Evolutionary conservation across 2,888 invertebrate genomes (phyloP), one percentile per base, ranked within the genome.

Genomic region (Actias luna): DNA sequence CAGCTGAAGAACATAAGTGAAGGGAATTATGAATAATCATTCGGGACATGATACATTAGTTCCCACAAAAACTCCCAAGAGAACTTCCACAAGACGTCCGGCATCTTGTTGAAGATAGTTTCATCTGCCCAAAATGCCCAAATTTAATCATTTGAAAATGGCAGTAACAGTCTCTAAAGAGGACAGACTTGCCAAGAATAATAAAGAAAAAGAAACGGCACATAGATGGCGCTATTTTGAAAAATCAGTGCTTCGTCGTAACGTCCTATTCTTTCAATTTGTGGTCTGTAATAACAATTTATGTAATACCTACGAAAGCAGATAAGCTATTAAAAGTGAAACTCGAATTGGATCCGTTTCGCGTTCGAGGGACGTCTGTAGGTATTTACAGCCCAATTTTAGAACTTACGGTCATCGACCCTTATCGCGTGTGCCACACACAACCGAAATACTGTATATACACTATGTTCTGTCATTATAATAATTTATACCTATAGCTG

Each of bases 281-380:
- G n/a, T n/a, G n/a, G 46, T 22, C 10, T 25, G 46, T 10, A 50
- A 50, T 22, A 12, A 12, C 12, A 8, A 8, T 50, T 42, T 42
- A 42, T 18, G 8, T 42, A 39, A 39, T 39, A 42, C 2, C 22
- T 50, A 22, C 25, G 46, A 50, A 50, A 50, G 4, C 25, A 12
- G 25, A 50, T 50, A 50, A 25, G 25, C 8, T n/a, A 25, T 50
- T 25, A 50, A 59, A 62, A 64, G 63, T 63, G 60, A 62, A 66
- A 64, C 61, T 62, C 35, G 22, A 22, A 46, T 33, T 33, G 29
- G 59, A 59, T 14, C 36, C 36, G 59, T 59, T 59, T 59, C 25
- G 36, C 36, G 27, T 14, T 18, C 36, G 36, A 59, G 36, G 36
- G 25, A 59, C 59, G 35, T 39, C 36, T 50, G 25, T 50, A 50